A percentile compares a stretch with the other conserved stretches of the same genome.
Conservation (phyloP, 2,113 vertebrate genomes). For the Anseranas semipalmata region DNA sequence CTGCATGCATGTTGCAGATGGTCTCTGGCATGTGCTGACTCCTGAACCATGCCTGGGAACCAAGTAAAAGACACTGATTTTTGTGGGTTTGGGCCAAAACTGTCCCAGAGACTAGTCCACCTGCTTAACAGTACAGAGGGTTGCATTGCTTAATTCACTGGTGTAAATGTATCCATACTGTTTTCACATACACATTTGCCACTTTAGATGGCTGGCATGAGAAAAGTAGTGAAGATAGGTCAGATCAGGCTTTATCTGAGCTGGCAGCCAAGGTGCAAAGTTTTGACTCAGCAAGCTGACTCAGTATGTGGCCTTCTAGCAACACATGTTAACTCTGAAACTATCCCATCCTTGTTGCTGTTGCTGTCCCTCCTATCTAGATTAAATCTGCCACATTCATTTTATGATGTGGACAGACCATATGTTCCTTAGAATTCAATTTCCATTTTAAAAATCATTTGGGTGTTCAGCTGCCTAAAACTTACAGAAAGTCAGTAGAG, state of each 20-base stretch:
- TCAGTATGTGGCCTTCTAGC: neutral
- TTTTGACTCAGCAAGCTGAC: neutral
- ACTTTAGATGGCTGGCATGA: neutral
- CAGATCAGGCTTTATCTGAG: neutral
- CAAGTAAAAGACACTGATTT: neutral
- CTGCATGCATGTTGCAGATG: rapidly evolving
- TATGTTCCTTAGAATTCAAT: slow-evolving; percentile 4
- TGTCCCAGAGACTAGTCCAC: neutral
- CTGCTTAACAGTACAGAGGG: neutral
- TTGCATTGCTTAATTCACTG: neutral
- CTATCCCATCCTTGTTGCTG: neutral
- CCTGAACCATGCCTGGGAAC: neutral
- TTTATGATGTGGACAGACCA: neutral
- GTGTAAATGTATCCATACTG: neutral
- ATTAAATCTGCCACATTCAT: neutral
- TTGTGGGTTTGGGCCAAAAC: neutral
- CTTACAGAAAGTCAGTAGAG: neutral
- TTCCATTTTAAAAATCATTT: slow-evolving; percentile 21
- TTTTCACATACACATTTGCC: neutral
- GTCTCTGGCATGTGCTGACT: rapidly evolving
- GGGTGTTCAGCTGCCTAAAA: neutral
- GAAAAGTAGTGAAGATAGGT: neutral
- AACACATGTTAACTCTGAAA: neutral
- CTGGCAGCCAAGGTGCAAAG: neutral
- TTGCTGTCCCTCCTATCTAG: neutral